Evolutionary conservation across 2,888 invertebrate species (phyloP).

Genomic region (Pristionchus mayeri): DNA sequence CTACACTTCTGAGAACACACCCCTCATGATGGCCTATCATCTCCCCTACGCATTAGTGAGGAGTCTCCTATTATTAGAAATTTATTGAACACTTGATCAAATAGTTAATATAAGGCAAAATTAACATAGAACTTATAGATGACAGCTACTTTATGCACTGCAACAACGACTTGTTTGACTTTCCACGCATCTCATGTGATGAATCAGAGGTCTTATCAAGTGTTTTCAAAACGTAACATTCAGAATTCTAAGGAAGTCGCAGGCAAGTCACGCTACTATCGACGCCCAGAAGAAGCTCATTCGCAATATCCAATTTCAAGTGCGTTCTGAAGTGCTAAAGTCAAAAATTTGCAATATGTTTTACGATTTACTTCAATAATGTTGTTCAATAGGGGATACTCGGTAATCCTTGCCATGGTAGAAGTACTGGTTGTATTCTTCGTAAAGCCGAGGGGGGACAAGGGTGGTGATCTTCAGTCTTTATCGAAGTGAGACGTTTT

Average conservation of each 20-base stretch:
- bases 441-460: no score
- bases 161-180: not conserved
- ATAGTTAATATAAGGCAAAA: no score
- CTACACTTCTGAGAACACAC: not conserved
- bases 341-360: no score
- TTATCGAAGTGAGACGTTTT: no score
- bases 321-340: no score
- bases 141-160: slow-evolving; percentile 4
- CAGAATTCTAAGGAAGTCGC: not conserved
- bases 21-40: slow-evolving; percentile 6
- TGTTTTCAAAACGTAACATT: not conserved
- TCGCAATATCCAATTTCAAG: slow-evolving; percentile 20
- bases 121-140: not conserved
- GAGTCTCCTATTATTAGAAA: no score
- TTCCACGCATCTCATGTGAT: not conserved
- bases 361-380: not conserved
- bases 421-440: no score
- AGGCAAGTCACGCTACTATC: not conserved
- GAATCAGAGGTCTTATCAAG: not conserved
- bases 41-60: not conserved
- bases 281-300: not conserved
- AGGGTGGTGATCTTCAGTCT: no score
- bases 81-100: not conserved
- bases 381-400: no score
- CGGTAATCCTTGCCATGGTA: no score